Evolutionary conservation across 2,113 vertebrate genomes (phyloP), one percentile per base, ranked within the genome.

Genomic region (Ivindomyrus marchei): DNA sequence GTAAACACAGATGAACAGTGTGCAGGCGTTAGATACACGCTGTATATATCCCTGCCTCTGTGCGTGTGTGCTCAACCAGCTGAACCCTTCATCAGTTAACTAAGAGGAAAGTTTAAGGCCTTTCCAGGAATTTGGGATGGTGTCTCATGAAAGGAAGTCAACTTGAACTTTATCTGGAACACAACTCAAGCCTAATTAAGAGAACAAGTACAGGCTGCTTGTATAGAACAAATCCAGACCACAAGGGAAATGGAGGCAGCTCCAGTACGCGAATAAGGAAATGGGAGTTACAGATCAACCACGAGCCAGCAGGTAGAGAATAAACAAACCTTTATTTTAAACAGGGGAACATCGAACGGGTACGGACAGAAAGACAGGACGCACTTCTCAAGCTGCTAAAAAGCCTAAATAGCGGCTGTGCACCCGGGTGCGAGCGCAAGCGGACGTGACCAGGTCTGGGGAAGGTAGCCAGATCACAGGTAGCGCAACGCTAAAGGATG

Each of bases 291-390:
- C 62, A 89, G 31, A n/a, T 15, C 49, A 17, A 24, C 46, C 66
- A 89, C 6, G 19, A 53, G 36, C 9, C 3, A 13, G 15, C 53
- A 2, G 24, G 66, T 91, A 92, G 94, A 95, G 95, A 97, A 98
- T 97, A 98, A 97, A 98, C 97, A 97, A 97, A 97, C 95, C 97
- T 99, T 99, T 96, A 98, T 99, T 98, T 97, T 92, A 80, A 97
- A 98, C 96, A 97, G 97, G 97, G 97, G 98, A 97, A 98, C 96
- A 97, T 92, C 89, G 90, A 93, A 90, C 93, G 96, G 95, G 96
- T 94, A 95, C 95, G 95, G 95, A 95, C 96, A 96, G 94, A 56
- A 42, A 88, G 91, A 94, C 93, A 94, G 92, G 80, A 94, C 88
- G 94, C 93, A 92, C 62, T 93, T 90, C 92, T 95, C 89, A 97